Base-by-base conservation (phyloP, 2,113 vertebrate genomes). In the Dipodomys stephensi region DNA sequence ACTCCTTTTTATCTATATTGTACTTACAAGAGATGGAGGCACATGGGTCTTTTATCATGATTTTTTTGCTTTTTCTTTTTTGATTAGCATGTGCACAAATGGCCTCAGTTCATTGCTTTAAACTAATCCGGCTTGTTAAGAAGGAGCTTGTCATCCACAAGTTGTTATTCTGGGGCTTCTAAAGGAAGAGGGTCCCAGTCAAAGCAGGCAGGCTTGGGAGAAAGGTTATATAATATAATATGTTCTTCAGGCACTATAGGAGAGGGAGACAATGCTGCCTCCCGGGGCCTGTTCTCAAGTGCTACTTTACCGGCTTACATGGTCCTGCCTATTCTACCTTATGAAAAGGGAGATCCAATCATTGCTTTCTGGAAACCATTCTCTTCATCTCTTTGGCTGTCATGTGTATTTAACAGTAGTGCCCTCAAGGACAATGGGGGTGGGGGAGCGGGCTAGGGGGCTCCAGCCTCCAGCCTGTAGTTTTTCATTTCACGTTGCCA, bases 361-460 rank as follows among this genome's bases (percentile, higher is more conserved):
- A 97, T 96, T 97, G 96, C 97, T 96, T 97, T 98, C 96, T 94
- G 96, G 97, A 98, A 96, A 95, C 96, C 77, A 95, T 98, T 98
- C 97, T 96, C 62, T 92, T 88, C 60, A 0, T 97, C 96, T 97
- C 95, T 98, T 96, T 98, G 95, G 87, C 97, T 98, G 97, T 98
- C 97, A 97, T 97, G 96, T 97, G 92, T 97, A 96, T 98, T 98
- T 98, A 98, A 97, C 95, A 96, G 97, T 97, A 98, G 97, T 97
- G 93, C 97, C 97, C 96, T 97, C 97, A 97, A 98, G 97, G 98
- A 98, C 98, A 97, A 97, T 97, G 95, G 97, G 53, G 90, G 96
- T 97, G 92, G 97, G 98, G 94, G 96, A 97, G 96, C 95, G 73
- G 96, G 95, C 96, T 97, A 95, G 97, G 96, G 93, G 96, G 95